Evolutionary conservation across 2,113 vertebrate genomes (phyloP), one percentile per base, ranked within the genome.

Genomic region (Phocoena phocoena): DNA sequence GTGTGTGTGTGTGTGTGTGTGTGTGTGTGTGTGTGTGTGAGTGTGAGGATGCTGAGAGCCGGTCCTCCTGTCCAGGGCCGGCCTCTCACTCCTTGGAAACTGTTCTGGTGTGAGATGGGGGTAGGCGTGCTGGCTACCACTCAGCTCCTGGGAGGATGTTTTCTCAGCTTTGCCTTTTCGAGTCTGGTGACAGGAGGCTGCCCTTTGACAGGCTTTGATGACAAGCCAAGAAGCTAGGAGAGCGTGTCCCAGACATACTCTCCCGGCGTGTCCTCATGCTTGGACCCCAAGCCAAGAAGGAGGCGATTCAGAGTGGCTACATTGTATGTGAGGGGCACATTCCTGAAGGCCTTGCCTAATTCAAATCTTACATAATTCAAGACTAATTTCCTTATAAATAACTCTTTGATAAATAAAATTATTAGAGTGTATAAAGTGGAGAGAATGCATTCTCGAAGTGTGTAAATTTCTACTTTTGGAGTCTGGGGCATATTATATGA

Each of bases 121-220:
- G 33, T 65, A 21, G 3, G 31, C 8, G 5, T 12, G 26, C 6
- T 92, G 95, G 93, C 87, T 74, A 36, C 25, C 0, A 1, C 68
- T 79, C 92, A 63, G 74, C 90, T 76, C 63, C 93, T 62, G 92
- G 73, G 80, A 91, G 85, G 96, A 97, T 83, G 96, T 87, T 93
- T 97, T 65, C 96, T 96, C 95, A 90, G 95, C 63, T 92, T 90
- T 93, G 91, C 63, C 82, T 92, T 67, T 68, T 71, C 1, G 38
- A 92, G 92, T 50, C 65, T 96, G 87, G 84, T 53, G 86, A 84
- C 80, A 70, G 68, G 82, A 86, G 81, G n/a, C 58, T 90, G 95
- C 74, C 86, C 68, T 90, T n/a, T 73, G 74, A 83, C 63, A 31
- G 93, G 93, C 96, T 97, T 94, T 97, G 96, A 97, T 93, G 96